Evolutionary conservation across 2,113 vertebrate genomes (phyloP).

Genomic region (Eleginops maclovinus): DNA sequence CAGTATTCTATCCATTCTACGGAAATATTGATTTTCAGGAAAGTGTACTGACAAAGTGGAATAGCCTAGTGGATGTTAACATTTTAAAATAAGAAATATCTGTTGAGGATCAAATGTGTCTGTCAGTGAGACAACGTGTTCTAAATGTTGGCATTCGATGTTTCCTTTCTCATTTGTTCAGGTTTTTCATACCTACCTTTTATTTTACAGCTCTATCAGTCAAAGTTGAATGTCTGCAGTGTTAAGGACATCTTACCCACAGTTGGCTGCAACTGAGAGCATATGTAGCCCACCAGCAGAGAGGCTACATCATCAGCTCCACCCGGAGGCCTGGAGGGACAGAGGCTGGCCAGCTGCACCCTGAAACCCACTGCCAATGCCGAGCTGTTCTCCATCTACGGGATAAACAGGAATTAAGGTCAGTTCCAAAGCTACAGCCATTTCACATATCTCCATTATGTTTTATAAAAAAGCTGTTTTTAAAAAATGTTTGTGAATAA

Average conservation of each 20-base stretch:
- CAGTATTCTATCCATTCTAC: too few relatives aligned
- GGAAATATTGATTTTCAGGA: too few relatives aligned
- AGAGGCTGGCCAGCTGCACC: conserved; percentile 84
- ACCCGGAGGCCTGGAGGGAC: conserved; percentile 39
- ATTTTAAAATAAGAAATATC: too few relatives aligned
- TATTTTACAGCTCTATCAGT: neutral
- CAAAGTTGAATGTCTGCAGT: neutral
- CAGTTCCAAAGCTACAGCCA: too few relatives aligned
- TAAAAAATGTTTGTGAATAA: too few relatives aligned
- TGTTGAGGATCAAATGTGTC: too few relatives aligned
- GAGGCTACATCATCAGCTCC: conserved; percentile 73
- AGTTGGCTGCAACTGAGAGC: conserved; percentile 37
- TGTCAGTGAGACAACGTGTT: neutral
- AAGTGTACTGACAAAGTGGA: too few relatives aligned
- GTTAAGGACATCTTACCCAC: conserved; percentile 83
- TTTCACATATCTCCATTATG: too few relatives aligned
- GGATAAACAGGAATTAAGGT: neutral
- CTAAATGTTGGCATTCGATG: neutral
- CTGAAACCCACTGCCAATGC: conserved; percentile 81
- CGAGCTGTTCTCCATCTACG: conserved; percentile 89
- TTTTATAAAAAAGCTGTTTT: too few relatives aligned
- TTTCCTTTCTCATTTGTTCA: neutral
- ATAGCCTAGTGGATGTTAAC: too few relatives aligned
- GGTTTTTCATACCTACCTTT: neutral
- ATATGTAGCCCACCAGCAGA: conserved; percentile 65